Conservation (phyloP, 2,797 vertebrate species). For the Pseudochirops corinnae region DNA sequence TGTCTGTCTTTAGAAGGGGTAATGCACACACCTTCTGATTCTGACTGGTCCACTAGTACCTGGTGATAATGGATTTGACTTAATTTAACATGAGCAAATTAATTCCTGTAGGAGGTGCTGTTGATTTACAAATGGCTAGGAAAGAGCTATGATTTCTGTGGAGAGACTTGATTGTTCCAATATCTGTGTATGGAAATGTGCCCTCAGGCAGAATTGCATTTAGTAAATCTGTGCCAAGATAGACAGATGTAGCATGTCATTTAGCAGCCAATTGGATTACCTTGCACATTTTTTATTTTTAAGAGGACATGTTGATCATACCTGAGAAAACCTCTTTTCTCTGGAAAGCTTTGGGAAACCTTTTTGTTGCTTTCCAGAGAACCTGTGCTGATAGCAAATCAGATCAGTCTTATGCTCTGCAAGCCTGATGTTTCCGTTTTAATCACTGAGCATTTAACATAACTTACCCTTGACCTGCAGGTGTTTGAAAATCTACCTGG, state of each 20-base stretch:
- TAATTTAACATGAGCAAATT: constrained; percentile 64
- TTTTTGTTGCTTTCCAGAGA: constrained; percentile 13
- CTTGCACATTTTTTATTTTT: constrained; percentile 6
- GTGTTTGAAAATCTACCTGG: constrained; percentile 36
- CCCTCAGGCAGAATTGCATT: constrained; percentile 53
- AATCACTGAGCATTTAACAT: constrained; percentile 22
- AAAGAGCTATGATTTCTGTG: constrained; percentile 36
- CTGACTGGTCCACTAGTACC: neutral
- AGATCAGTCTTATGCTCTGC: constrained; percentile 1
- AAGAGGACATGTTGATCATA: neutral
- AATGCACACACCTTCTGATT: neutral
- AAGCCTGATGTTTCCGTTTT: constrained; percentile 6
- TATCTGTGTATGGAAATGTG: constrained; percentile 53
- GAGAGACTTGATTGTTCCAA: constrained; percentile 59
- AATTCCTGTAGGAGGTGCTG: constrained; percentile 87
- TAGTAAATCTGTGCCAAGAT: constrained; percentile 41
- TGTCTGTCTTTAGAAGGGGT: neutral
- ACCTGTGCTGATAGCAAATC: constrained; percentile 17
- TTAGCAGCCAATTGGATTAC: constrained; percentile 48
- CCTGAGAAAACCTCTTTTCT: constrained; percentile 45
- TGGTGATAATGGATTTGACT: constrained; percentile 7
- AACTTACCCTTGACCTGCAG: constrained; percentile 1
- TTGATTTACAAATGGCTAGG: constrained; percentile 80
- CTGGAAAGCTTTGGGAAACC: constrained; percentile 35
- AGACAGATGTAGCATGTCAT: constrained; percentile 14